A percentile compares a stretch with the other conserved stretches of the same genome.
Evolutionary conservation across 2,888 invertebrate species (phyloP).

Genomic region (Microplitis deprimator): DNA sequence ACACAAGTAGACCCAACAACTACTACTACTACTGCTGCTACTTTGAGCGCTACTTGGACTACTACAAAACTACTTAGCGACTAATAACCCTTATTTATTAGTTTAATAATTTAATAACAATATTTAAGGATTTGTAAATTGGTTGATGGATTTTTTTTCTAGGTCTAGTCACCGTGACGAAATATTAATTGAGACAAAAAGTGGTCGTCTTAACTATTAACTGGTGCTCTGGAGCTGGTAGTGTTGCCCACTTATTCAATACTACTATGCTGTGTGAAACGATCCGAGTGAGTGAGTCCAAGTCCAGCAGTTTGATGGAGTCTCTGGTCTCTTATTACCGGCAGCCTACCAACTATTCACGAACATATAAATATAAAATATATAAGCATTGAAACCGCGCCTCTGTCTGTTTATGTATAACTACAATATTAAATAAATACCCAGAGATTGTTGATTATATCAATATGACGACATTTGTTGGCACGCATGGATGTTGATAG

Average conservation of each 20-base stretch:
- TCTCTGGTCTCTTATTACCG: conserved; percentile 9
- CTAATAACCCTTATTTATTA: neutral
- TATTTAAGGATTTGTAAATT: neutral
- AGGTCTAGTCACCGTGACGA: conserved; percentile 57
- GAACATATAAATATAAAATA: neutral
- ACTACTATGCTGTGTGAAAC: neutral
- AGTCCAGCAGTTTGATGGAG: neutral
- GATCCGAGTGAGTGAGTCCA: conserved; percentile 10
- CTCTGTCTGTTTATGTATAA: conserved; percentile 21
- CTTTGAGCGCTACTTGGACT: neutral
- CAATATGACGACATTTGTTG: conserved; percentile 38
- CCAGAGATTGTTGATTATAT: conserved; percentile 20
- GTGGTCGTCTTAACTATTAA: conserved; percentile 16
- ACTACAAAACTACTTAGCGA: neutral
- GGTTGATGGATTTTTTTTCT: conserved; percentile 14
- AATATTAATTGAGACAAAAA: conserved; percentile 67
- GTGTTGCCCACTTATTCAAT: neutral
- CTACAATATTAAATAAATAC: neutral
- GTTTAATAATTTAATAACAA: conserved; percentile 13
- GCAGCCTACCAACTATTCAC: neutral
- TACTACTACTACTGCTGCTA: neutral
- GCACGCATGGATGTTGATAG: conserved; percentile 20
- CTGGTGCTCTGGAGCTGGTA: neutral
- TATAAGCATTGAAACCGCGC: neutral
- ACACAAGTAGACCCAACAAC: neutral